Percentiles rank a stretch among this genome's conserved stretches.
phyloP scores from a whole-genome alignment of 1,140 invertebrate genomes.

The Acromyrmex charruanus region DNA sequence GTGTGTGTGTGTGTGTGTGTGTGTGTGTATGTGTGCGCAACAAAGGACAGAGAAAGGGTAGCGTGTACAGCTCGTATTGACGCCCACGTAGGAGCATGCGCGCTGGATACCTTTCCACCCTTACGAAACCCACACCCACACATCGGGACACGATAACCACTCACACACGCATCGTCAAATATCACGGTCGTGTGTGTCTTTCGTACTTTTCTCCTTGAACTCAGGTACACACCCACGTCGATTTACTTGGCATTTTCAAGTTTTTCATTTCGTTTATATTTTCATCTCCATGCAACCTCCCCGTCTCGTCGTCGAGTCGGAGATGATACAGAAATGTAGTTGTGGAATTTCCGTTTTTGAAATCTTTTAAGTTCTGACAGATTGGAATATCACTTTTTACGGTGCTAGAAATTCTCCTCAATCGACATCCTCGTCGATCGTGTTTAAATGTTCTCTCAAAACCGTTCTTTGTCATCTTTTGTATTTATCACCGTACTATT shows the following conservation, averaged over 20 bases:
- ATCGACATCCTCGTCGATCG: neutral
- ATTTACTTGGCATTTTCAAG: conserved; percentile 68
- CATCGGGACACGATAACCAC: conserved; percentile 39
- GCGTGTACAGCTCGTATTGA: conserved; percentile 83
- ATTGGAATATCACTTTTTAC: conserved; percentile 28
- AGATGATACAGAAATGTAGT: conserved; percentile 21
- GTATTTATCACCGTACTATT: neutral
- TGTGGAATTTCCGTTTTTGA: conserved; percentile 38
- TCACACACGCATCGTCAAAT: conserved; percentile 5
- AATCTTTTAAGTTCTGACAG: conserved; percentile 38
- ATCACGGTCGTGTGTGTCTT: conserved; percentile 58
- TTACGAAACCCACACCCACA: conserved; percentile 59
- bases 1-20: conserved; percentile 28
- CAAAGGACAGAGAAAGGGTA: conserved; percentile 83
- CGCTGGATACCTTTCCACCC: conserved; percentile 66
- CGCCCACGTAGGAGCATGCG: conserved; percentile 83
- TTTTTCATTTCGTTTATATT: conserved; percentile 78
- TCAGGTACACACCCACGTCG: conserved; percentile 34
- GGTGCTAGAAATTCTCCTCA: conserved; percentile 31
- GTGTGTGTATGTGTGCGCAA: conserved; percentile 74
- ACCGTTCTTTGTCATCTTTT: neutral
- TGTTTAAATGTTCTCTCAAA: neutral
- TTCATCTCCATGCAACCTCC: conserved; percentile 70
- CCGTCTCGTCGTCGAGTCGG: neutral
- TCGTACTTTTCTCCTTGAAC: conserved; percentile 58